phyloP scores from a whole-genome alignment of 2,888 invertebrate species.

The Melieria crassipennis region DNA sequence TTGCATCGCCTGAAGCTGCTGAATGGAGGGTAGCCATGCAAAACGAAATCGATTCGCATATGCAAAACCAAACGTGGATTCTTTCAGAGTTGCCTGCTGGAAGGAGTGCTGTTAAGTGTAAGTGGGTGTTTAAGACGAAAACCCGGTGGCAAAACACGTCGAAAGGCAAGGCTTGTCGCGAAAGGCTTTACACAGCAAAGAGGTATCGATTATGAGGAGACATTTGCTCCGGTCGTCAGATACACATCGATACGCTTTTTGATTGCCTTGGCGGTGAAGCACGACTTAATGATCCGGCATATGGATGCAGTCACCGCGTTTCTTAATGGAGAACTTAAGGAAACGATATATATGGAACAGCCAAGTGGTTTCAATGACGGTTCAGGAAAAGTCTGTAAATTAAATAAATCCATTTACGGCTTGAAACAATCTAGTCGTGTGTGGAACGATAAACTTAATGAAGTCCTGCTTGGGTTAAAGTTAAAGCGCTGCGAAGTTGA shows the following conservation, averaged over 20 bases:
- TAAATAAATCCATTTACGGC: constrained; percentile 21
- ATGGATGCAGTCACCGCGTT: constrained; percentile 40
- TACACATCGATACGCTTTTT: constrained; percentile 18
- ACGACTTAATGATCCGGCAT: constrained; percentile 15
- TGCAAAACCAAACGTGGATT: constrained; percentile 2
- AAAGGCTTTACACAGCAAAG: constrained; percentile 15
- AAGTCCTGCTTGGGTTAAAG: constrained; percentile 22
- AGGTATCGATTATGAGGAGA: constrained; percentile 25
- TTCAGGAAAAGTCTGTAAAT: constrained; percentile 18
- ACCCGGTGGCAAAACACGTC: neutral
- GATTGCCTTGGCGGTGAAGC: constrained; percentile 14
- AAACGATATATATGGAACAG: constrained; percentile 15
- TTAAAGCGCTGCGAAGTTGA: constrained; percentile 27
- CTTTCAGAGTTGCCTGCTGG: neutral
- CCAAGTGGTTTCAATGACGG: constrained; percentile 10
- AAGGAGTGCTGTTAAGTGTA: neutral
- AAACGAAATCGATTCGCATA: constrained; percentile 2
- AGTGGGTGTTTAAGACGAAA: constrained; percentile 7
- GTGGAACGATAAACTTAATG: constrained; percentile 28
- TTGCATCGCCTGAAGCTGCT: neutral
- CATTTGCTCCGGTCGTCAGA: constrained; percentile 25
- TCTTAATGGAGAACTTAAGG: neutral
- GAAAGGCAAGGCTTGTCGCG: constrained; percentile 20
- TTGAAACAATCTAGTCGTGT: constrained; percentile 28
- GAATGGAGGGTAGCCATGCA: too few relatives aligned